Evolutionary conservation across 2,888 invertebrate species (phyloP), one percentile per base, ranked within the genome.

Genomic region (Athripsodes cinereus): DNA sequence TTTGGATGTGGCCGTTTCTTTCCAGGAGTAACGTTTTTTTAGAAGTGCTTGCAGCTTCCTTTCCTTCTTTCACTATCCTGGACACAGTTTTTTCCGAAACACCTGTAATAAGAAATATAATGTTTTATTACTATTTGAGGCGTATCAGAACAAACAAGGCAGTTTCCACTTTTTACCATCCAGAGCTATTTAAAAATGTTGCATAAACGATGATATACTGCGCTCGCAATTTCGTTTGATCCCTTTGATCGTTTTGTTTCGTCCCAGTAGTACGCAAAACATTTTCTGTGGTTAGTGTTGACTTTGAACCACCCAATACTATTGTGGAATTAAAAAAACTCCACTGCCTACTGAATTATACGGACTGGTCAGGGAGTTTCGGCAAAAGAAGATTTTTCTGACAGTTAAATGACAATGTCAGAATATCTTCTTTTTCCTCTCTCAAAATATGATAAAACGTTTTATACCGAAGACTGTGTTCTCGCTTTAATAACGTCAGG

Each of bases 301-400:
- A 46, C 16, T 46, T 46, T 46, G 46, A 46, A 46, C 46, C 16
- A 11, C 46, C 46, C 46, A 46, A 6, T 46, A 46, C 46, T 46
- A 46, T 46, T 46, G 46, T 46, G 16, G n/a, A 18, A 46, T 46
- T 46, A 46, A 46, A 46, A n/a, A 46, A 46, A 46, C 46, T 46
- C 46, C 46, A 18, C 46, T 46, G 46, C 46, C 46, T 46, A 46
- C 46, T 46, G 16, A 11, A 46, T 6, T 46, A 46, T 5, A 46
- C 46, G 46, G 46, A n/a, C n/a, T n/a, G n/a, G 46, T 18, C 46
- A 46, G 40, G 2, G 22, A 21, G 31, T 19, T 54, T 20, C 54
- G 65, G 65, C 11, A 64, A 21, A 1, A 62, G 46, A 22, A 59
- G 63, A 47, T 66, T 66, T 63, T 66, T 66, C 53, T 66, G 65